These are phyloP conservation scores for Drosophila picticornis DNA, from an alignment of 2,888 invertebrate genomes.

Conservation along the genomic window DNA sequence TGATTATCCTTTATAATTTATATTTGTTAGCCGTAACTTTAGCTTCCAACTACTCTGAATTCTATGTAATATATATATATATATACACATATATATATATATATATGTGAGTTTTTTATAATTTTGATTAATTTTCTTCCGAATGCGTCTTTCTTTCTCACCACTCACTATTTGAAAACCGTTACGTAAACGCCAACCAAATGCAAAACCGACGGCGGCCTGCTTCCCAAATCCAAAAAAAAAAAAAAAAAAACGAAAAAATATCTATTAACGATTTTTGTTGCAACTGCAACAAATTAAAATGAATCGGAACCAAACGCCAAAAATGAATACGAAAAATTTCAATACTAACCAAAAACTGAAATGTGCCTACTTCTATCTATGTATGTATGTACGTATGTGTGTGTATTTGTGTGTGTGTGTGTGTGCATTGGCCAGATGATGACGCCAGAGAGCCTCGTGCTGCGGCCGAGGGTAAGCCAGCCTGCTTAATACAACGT, in stretches of 20 bases:
- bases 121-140: constrained; percentile 56
- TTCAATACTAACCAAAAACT: constrained; percentile 13
- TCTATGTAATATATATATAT: constrained; percentile 24
- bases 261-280: constrained; percentile 20
- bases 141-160: constrained; percentile 61
- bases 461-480: constrained; percentile 79
- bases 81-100: constrained; percentile 13
- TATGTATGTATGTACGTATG: neutral
- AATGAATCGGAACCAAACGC: constrained; percentile 2
- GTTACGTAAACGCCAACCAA: constrained; percentile 39
- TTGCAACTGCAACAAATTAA: constrained; percentile 30
- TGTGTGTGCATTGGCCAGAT: constrained; percentile 56
- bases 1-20: neutral
- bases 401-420: neutral
- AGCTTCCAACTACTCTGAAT: constrained; percentile 5
- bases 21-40: neutral
- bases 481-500: constrained; percentile 48
- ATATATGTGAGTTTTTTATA: constrained; percentile 50
- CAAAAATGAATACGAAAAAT: constrained; percentile 12
- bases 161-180: constrained; percentile 33
- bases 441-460: constrained; percentile 81
- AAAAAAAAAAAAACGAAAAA: neutral
- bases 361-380: neutral
- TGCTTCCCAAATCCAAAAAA: neutral
- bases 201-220: constrained; percentile 43